Evolutionary conservation across 2,888 invertebrate species (phyloP), one percentile per base, ranked within the genome.

Genomic region (Synanthedon vespiformis): DNA sequence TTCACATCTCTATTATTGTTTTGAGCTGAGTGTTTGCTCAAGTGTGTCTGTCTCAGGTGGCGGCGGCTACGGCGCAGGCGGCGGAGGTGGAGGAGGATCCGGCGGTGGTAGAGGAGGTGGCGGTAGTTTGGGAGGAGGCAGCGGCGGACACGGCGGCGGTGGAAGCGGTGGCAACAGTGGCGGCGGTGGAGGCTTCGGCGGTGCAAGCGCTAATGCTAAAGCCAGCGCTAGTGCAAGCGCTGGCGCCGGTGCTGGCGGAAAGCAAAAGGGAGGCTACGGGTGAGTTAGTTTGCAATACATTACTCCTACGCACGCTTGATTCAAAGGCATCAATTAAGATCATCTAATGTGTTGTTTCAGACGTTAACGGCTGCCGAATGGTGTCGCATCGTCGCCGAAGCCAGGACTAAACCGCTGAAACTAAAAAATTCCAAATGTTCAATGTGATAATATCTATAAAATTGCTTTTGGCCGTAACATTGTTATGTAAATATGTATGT

Each of bases 381-480:
- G 34, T 34, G 34, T 34, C 34, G 34, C 34, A 6, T 10, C 10
- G 8, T 34, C 34, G 34, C 34, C 34, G 34, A 34, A 34, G 34
- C 8, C 8, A 34, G 34, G 10, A 34, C 34, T 34, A 34, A 34
- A 52, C 52, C 51, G 49, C 18, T 40, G 56, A n/a, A 52, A 48
- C 53, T 50, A 53, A 50, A 58, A 56, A 60, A 58, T 55, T 59
- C 58, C 59, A 66, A 34, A 34, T 22, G 64, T 70, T 58, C 58
- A 70, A 67, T 77, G 78, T 80, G 78, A 80, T 79, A 22, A 53
- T 40, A 59, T 10, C 10, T 10, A 34, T 60, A 61, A 62, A 57
- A 57, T 61, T 62, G 62, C 55, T 41, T 55, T 63, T 58, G 64
- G 63, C 63, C 66, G 68, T 71, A 65, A 57, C 56, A 56, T 50